These are phyloP conservation scores for Dipodomys spectabilis DNA, from an alignment of 2,113 vertebrate species.

Conservation along the genomic window DNA sequence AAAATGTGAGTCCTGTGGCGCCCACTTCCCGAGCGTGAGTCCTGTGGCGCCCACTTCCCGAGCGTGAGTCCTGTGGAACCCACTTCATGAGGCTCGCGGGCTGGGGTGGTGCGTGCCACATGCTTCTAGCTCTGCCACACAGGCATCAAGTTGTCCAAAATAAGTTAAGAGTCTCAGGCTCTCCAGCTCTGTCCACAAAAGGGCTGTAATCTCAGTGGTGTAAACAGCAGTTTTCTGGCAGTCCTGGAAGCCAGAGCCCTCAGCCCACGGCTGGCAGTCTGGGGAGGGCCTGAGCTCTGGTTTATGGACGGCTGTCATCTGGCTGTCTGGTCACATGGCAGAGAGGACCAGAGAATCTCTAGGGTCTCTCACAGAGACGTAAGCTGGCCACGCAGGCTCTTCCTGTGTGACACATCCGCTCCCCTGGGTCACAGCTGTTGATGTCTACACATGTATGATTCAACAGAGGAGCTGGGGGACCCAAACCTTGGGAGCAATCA, in stretches of 20 bases:
- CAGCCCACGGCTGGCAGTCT: not conserved
- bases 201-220: rapidly evolving
- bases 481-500: rapidly evolving
- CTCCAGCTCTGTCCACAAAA: not conserved
- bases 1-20: too few species aligned
- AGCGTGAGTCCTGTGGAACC: not conserved
- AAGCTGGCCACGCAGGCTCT: rapidly evolving
- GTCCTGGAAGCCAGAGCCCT: too few species aligned
- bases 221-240: too few species aligned
- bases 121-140: not conserved
- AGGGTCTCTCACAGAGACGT: too few species aligned
- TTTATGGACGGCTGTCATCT: not conserved
- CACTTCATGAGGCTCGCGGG: rapidly evolving
- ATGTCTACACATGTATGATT: rapidly evolving
- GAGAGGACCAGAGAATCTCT: not conserved
- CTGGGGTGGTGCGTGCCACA: not conserved
- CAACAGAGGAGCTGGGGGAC: not conserved
- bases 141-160: rapidly evolving
- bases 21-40: not conserved
- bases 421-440: too few species aligned
- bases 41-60: too few species aligned
- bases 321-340: rapidly evolving
- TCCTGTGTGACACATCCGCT: rapidly evolving
- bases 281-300: too few species aligned
- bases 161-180: rapidly evolving